A percentile compares a stretch with the other conserved stretches of the same genome.
Evolutionary conservation across 2,888 invertebrate species (phyloP).

Genomic region (Pandemis cinnamomeana): DNA sequence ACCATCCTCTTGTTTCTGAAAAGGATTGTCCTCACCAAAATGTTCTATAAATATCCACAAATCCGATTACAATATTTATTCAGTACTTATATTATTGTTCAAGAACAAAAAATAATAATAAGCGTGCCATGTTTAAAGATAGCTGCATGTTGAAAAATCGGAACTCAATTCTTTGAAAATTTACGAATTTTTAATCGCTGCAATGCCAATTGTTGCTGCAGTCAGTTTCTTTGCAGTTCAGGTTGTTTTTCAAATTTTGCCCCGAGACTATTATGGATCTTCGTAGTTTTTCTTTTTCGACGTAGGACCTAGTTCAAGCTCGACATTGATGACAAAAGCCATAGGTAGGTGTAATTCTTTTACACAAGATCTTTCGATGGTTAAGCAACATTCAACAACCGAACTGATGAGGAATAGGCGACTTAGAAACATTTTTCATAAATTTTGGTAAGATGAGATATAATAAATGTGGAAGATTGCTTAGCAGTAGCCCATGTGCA

Average conservation of each 20-base stretch:
- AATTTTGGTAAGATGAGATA: not conserved
- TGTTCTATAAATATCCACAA: conserved; percentile 65
- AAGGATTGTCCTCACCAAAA: conserved; percentile 77
- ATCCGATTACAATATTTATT: conserved; percentile 37
- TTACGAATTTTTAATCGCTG: not conserved
- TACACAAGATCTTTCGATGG: conserved; percentile 62
- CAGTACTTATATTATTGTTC: not conserved
- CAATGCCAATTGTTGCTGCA: conserved; percentile 44
- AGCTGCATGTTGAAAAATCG: conserved; percentile 48
- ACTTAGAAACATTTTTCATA: conserved; percentile 11
- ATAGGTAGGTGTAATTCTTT: conserved; percentile 50
- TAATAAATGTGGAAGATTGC: conserved; percentile 77
- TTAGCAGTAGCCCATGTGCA: conserved; percentile 53
- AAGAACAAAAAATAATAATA: conserved; percentile 7
- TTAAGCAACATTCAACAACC: conserved; percentile 72
- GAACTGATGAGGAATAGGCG: conserved; percentile 63
- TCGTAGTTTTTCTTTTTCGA: conserved; percentile 70
- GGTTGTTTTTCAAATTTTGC: conserved; percentile 63
- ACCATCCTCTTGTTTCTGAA: conserved; percentile 81
- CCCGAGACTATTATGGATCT: conserved; percentile 75
- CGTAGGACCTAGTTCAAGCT: conserved; percentile 50
- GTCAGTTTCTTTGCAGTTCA: conserved; percentile 71
- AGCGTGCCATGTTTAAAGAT: conserved; percentile 61
- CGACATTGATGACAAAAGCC: conserved; percentile 74
- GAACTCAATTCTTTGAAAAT: conserved; percentile 38